Percentiles rank a stretch among this genome's conserved stretches.
Conservation (phyloP, 2,797 vertebrate genomes). For the Tenualosa thibaudeaui region DNA sequence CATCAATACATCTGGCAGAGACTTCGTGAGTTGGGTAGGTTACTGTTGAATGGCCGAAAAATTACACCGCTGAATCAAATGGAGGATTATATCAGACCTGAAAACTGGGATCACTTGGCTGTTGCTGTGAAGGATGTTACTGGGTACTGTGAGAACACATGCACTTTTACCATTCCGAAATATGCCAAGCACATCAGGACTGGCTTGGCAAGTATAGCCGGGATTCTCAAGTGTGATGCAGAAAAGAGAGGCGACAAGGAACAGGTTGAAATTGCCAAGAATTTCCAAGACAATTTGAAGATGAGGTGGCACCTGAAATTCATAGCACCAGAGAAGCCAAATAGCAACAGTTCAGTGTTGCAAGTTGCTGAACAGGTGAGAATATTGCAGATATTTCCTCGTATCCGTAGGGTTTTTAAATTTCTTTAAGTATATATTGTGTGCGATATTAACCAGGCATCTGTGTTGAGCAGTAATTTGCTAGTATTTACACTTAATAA, state of each 20-base stretch:
- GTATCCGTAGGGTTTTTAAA: background rate
- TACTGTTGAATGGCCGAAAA: conserved; percentile 5
- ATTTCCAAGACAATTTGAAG: background rate
- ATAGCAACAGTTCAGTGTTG: background rate
- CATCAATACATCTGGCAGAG: background rate
- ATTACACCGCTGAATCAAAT: background rate
- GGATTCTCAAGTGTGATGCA: background rate
- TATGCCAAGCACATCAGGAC: background rate
- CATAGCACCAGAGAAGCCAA: background rate
- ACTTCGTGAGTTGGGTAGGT: conserved; percentile 5
- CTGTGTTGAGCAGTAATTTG: too few species aligned
- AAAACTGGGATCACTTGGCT: background rate
- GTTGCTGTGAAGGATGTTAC: conserved; percentile 2
- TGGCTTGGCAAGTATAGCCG: background rate
- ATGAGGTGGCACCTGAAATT: conserved; percentile 10
- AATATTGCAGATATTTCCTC: background rate
- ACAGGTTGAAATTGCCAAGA: background rate
- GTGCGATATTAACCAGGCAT: too few species aligned
- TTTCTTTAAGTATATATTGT: too few species aligned
- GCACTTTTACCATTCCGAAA: background rate
- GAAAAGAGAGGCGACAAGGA: background rate
- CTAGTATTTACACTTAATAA: too few species aligned
- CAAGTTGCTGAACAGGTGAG: background rate
- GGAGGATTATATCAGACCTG: background rate
- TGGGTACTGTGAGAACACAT: background rate